Percentiles rank a stretch among this genome's conserved stretches.
phyloP scores from a whole-genome alignment of 2,797 vertebrate genomes.

The Meriones psammophilus region DNA sequence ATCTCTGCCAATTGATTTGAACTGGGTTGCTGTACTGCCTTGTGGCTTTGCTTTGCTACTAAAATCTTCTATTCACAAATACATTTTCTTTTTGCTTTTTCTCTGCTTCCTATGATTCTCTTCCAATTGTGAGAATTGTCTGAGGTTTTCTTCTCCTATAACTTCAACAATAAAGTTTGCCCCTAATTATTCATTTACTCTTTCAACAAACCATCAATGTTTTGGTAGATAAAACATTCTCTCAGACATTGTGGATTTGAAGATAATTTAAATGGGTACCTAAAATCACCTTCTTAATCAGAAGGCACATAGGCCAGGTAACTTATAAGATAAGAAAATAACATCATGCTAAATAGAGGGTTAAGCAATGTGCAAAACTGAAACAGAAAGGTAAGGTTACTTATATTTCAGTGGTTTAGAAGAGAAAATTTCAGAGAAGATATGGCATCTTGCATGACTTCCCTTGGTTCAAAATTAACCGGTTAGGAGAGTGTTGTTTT shows the following conservation, averaged over 20 bases:
- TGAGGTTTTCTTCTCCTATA: not conserved
- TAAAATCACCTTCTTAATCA: not conserved
- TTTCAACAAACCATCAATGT: not conserved
- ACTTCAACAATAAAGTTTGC: not conserved
- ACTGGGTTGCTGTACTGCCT: not conserved
- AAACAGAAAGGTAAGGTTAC: not conserved
- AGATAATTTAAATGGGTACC: not conserved
- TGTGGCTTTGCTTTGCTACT: not conserved
- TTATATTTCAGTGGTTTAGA: not conserved
- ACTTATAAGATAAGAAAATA: not conserved
- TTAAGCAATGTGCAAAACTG: not conserved
- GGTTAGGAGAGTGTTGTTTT: not conserved
- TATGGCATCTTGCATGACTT: not conserved
- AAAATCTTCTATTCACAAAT: not conserved
- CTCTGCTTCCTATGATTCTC: fast-evolving
- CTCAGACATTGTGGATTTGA: not conserved
- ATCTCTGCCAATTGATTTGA: not conserved
- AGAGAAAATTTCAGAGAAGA: not conserved
- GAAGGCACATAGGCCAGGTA: not conserved
- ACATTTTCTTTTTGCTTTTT: not conserved
- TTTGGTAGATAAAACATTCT: not conserved
- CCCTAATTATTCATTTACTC: not conserved
- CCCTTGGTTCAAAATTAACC: not conserved
- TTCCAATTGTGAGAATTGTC: not conserved
- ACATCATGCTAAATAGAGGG: not conserved